Conservation (phyloP, 1,140 invertebrate genomes). For the Caerostris extrusa region DNA sequence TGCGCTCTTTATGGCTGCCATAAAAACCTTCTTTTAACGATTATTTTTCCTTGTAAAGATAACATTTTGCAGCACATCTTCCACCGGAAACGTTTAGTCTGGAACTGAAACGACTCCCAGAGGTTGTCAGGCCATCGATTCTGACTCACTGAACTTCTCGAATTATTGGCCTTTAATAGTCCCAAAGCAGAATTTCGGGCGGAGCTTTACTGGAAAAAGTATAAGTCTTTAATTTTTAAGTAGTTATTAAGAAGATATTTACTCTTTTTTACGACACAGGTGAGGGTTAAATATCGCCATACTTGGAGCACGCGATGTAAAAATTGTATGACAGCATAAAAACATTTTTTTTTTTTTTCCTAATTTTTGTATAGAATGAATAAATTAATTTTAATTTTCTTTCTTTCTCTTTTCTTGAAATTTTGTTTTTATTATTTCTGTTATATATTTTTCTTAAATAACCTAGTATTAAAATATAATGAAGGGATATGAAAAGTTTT, state of each 20-base stretch:
- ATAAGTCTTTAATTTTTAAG: neutral
- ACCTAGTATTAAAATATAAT: too few relatives aligned
- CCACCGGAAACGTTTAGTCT: neutral
- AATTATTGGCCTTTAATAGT: constrained; percentile 25
- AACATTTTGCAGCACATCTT: constrained; percentile 1
- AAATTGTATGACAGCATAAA: too few relatives aligned
- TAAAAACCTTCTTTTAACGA: constrained; percentile 40
- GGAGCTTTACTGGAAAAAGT: neutral
- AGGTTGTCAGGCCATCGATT: neutral
- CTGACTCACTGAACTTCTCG: neutral
- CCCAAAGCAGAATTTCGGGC: neutral
- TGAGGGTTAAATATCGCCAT: neutral
- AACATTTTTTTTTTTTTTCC: neutral
- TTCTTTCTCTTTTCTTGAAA: too few relatives aligned
- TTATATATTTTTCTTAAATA: neutral
- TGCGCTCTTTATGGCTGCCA: neutral
- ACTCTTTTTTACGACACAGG: neutral
- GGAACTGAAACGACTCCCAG: neutral
- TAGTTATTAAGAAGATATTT: neutral
- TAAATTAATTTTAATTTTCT: neutral
- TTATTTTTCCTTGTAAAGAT: constrained; percentile 46
- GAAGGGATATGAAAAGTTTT: too few relatives aligned
- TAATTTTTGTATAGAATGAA: neutral
- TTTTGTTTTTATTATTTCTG: neutral
- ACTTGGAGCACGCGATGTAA: neutral